Evolutionary conservation across 2,113 vertebrate species (phyloP).

Genomic region (Maylandia zebra): DNA sequence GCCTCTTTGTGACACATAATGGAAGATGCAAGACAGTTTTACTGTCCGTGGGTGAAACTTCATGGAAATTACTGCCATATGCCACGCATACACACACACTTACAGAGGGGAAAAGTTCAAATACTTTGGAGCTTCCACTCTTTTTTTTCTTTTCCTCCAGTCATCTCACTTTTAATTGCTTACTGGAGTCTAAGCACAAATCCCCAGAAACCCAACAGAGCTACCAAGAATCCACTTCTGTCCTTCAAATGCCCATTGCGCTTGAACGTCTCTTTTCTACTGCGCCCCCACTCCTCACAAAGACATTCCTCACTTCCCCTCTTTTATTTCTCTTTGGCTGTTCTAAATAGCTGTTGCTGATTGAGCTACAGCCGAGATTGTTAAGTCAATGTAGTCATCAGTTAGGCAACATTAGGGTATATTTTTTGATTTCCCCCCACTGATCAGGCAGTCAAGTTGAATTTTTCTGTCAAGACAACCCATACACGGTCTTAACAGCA

Average conservation of each 20-base stretch:
- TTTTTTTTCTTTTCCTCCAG: not conserved
- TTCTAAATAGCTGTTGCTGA: not conserved
- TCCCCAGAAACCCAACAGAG: conserved; percentile 48
- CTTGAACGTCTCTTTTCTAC: conserved; percentile 7
- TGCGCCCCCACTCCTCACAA: not conserved
- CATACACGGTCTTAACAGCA: not conserved
- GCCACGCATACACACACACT: not conserved
- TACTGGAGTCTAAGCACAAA: not conserved
- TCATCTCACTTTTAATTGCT: not conserved
- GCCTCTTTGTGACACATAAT: not conserved
- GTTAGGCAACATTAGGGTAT: not conserved
- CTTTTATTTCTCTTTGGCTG: not conserved
- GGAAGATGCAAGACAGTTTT: not conserved
- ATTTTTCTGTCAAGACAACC: not conserved
- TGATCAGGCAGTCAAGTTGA: not conserved
- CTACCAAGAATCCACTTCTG: conserved; percentile 46
- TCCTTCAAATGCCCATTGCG: not conserved
- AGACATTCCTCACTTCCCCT: conserved; percentile 18
- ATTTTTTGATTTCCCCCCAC: conserved; percentile 7
- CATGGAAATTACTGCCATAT: not conserved
- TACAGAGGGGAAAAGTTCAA: not conserved
- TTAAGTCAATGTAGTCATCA: conserved; percentile 2
- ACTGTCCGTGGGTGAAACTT: not conserved
- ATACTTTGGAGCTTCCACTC: not conserved
- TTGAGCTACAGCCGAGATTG: not conserved